Conservation (phyloP, 2,113 vertebrate genomes). For the Syngnathoides biaculeatus region DNA sequence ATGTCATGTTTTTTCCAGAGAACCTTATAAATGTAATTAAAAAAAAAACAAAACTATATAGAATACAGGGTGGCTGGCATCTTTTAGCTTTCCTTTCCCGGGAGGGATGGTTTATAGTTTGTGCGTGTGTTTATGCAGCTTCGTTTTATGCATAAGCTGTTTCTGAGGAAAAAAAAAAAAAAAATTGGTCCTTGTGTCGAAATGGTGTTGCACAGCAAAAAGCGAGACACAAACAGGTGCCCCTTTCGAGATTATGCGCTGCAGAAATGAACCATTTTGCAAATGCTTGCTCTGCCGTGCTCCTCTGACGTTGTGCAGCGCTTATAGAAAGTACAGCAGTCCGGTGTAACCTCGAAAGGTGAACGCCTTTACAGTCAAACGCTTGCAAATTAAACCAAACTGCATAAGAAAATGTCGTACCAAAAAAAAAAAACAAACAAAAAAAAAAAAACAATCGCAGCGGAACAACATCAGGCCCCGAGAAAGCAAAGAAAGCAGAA, state of each 20-base stretch:
- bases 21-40: constrained; percentile 48
- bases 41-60: constrained; percentile 43
- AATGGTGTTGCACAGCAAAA: constrained; percentile 49
- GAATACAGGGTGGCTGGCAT: constrained; percentile 28
- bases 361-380: not conserved
- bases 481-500: not conserved
- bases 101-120: constrained; percentile 24
- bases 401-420: not conserved
- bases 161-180: constrained; percentile 23
- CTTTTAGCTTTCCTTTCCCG: not conserved
- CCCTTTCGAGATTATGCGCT: constrained; percentile 54
- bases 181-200: constrained; percentile 40
- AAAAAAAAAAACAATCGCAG: not conserved
- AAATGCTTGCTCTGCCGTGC: constrained; percentile 6
- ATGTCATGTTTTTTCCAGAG: constrained; percentile 65
- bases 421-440: too few relatives aligned
- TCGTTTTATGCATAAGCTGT: constrained; percentile 51
- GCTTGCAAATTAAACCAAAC: not conserved
- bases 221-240: constrained; percentile 55
- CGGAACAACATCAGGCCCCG: not conserved
- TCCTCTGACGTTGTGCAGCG: constrained; percentile 23
- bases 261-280: constrained; percentile 28
- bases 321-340: constrained; percentile 32
- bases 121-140: constrained; percentile 49
- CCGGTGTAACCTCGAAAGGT: not conserved